These are phyloP conservation scores for Drosophila orena DNA, from an alignment of 1,140 invertebrate genomes.

Conservation along the genomic window DNA sequence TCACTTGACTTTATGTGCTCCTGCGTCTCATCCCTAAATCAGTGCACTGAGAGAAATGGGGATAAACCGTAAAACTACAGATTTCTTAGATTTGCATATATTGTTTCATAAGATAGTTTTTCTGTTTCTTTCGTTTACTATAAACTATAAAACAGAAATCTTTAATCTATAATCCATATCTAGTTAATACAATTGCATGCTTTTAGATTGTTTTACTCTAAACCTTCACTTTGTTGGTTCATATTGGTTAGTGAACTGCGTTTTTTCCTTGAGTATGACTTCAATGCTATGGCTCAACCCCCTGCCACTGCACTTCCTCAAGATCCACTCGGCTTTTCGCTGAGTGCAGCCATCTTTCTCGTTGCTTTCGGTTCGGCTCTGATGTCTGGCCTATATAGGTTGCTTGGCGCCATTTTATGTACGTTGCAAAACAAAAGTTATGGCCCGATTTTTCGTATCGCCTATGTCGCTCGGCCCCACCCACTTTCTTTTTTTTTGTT, in stretches of 20 bases:
- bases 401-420: conserved; percentile 82
- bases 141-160: no score
- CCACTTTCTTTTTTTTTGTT: conserved; percentile 27
- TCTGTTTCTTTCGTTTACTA: no score
- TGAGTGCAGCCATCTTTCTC: conserved; percentile 27
- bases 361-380: conserved; percentile 29
- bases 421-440: conserved; percentile 82
- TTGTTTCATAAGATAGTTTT: no score
- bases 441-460: conserved; percentile 74
- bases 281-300: neutral
- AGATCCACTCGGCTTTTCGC: conserved; percentile 4
- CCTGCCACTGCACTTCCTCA: neutral
- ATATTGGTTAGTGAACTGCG: no score
- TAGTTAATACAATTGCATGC: no score
- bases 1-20: conserved; percentile 63
- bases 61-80: no score
- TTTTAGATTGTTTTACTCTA: no score
- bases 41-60: conserved; percentile 12
- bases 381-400: conserved; percentile 80
- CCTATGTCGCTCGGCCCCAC: conserved; percentile 34
- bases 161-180: no score
- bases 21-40: conserved; percentile 30
- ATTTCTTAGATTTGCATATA: no score
- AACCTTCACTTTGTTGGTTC: no score
- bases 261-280: no score